phyloP scores from a whole-genome alignment of 1,140 invertebrate species.

The Scaptomyza pallida region DNA sequence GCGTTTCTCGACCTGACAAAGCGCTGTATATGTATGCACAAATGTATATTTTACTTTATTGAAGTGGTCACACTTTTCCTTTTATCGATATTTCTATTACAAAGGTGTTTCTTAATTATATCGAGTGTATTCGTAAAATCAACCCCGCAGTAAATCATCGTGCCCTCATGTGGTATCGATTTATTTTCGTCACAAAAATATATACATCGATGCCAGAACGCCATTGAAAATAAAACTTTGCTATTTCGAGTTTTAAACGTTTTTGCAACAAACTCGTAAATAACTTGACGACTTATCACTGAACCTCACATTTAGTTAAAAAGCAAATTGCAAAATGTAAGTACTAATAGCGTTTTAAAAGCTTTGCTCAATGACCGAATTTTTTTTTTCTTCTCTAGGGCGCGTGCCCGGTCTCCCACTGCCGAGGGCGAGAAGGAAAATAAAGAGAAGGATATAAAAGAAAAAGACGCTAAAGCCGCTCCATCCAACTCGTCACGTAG shows the following conservation, averaged over 20 bases:
- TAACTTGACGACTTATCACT: conserved; percentile 22
- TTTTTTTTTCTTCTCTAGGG: conserved; percentile 45
- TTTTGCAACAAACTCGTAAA: conserved; percentile 3
- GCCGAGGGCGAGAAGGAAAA: conserved; percentile 70
- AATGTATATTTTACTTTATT: conserved; percentile 8
- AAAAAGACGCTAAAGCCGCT: conserved; percentile 66
- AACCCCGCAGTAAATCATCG: background rate
- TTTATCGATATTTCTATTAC: background rate
- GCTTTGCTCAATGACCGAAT: background rate
- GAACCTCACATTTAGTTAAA: background rate
- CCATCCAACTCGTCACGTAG: conserved; percentile 71
- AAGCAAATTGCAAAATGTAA: conserved; percentile 22
- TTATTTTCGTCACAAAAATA: background rate
- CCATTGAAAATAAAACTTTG: conserved; percentile 30
- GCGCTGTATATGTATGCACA: conserved; percentile 33
- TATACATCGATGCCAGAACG: conserved; percentile 36
- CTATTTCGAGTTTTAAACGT: conserved; percentile 21
- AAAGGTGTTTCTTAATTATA: background rate
- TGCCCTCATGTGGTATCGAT: conserved; percentile 7
- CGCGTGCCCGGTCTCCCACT: conserved; percentile 74
- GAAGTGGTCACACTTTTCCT: conserved; percentile 10
- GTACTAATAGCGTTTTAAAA: conserved; percentile 3
- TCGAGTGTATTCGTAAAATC: conserved; percentile 8
- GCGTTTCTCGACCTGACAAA: conserved; percentile 47
- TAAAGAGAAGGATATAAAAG: conserved; percentile 74